Evolutionary conservation across 1,140 invertebrate genomes (phyloP).

Genomic region (Drosophila seguyi): DNA sequence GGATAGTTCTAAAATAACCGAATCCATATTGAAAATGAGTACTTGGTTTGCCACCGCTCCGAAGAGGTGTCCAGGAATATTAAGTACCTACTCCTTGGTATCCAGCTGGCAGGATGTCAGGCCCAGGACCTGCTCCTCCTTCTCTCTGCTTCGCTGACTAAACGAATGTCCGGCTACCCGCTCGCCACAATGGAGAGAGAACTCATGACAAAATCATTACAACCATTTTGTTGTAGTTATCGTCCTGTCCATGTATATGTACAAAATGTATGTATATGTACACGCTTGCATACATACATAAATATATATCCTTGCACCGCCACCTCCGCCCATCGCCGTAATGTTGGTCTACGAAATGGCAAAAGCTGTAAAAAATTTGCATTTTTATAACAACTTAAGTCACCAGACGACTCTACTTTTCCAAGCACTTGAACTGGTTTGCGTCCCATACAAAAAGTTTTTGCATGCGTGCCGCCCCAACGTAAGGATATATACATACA

Average conservation of each 20-base stretch:
- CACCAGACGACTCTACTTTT: slow-evolving; percentile 70
- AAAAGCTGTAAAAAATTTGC: slow-evolving; percentile 72
- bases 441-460: slow-evolving; percentile 57
- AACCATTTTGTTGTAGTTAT: slow-evolving; percentile 60
- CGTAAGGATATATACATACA: slow-evolving; percentile 15
- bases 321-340: neutral
- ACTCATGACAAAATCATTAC: slow-evolving; percentile 64
- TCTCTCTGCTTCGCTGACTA: neutral
- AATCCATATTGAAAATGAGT: too few relatives aligned
- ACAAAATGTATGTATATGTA: slow-evolving; percentile 13
- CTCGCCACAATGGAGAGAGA: slow-evolving; percentile 21
- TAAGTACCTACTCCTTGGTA: neutral
- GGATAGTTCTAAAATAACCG: too few relatives aligned
- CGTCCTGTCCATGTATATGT: slow-evolving; percentile 17
- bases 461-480: slow-evolving; percentile 57
- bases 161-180: slow-evolving; percentile 1
- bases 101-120: neutral
- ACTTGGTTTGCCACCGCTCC: neutral
- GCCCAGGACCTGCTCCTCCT: neutral
- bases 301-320: slow-evolving; percentile 2
- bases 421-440: slow-evolving; percentile 69
- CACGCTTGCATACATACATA: slow-evolving; percentile 19
- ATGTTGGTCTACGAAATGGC: slow-evolving; percentile 54
- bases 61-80: neutral
- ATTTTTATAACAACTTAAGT: slow-evolving; percentile 75